Evolutionary conservation across 2,888 invertebrate species (phyloP).

Genomic region (Nomada hirtipes): DNA sequence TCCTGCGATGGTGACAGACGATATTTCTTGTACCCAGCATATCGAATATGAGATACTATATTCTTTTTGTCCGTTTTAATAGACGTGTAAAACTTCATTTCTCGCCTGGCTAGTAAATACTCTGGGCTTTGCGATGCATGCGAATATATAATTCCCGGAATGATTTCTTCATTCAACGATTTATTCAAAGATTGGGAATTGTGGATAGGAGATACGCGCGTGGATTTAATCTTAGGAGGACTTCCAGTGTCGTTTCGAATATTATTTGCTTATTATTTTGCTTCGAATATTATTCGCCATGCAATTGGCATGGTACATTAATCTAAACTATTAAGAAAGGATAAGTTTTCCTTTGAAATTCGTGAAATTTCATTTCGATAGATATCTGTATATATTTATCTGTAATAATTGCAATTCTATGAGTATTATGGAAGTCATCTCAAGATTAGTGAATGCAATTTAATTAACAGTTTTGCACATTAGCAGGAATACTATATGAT

Average conservation of each 20-base stretch:
- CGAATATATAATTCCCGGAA: conserved; percentile 17
- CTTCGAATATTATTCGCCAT: neutral
- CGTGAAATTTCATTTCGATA: neutral
- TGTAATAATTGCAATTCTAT: too few species aligned
- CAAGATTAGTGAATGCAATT: neutral
- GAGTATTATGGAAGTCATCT: conserved; percentile 7
- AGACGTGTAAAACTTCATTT: conserved; percentile 53
- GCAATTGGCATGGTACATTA: neutral
- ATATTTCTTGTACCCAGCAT: conserved; percentile 45
- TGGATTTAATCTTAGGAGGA: conserved; percentile 6
- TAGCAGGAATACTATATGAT: conserved; percentile 5
- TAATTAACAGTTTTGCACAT: conserved; percentile 21
- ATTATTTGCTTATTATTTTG: neutral
- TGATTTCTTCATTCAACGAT: conserved; percentile 18
- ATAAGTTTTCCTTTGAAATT: neutral
- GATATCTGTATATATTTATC: too few species aligned
- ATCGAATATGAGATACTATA: conserved; percentile 14
- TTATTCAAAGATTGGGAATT: neutral
- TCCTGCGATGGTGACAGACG: conserved; percentile 73
- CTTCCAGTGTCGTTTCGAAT: conserved; percentile 1
- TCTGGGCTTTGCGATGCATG: conserved; percentile 54
- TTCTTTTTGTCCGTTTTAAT: conserved; percentile 1
- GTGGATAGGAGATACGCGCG: neutral
- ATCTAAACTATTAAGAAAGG: too few species aligned
- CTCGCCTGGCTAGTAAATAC: conserved; percentile 71